Conservation (phyloP, 2,113 vertebrate genomes). For the Pseudonaja textilis region DNA sequence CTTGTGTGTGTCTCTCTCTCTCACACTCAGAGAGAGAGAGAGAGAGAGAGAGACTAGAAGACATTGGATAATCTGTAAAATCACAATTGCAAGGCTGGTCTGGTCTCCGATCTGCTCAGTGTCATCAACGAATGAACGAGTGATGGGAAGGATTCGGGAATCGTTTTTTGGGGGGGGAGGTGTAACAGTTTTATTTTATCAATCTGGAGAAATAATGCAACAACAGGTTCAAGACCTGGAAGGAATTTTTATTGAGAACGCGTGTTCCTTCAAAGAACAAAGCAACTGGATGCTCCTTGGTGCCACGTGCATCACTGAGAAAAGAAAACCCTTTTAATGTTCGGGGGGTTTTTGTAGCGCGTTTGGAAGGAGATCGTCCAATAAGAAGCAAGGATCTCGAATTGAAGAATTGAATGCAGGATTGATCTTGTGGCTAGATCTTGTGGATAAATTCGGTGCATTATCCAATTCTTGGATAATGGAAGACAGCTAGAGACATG, state of each 20-base stretch:
- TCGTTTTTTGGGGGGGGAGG: background rate
- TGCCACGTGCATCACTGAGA: background rate
- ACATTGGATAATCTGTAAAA: background rate
- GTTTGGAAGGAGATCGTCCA: background rate
- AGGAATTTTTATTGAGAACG: background rate
- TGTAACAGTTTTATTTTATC: background rate
- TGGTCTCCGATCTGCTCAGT: background rate
- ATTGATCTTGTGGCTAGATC: background rate
- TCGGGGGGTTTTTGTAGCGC: rapidly evolving
- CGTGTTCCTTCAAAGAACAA: background rate
- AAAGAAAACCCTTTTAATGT: background rate
- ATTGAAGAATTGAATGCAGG: background rate
- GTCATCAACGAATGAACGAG: background rate
- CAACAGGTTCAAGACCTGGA: background rate
- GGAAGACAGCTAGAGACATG: background rate
- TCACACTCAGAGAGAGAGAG: too few species aligned
- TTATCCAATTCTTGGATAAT: background rate
- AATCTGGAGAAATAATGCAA: background rate
- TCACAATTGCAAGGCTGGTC: background rate
- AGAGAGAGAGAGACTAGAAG: background rate
- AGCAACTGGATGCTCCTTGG: background rate
- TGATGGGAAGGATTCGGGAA: background rate
- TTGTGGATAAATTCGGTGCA: too few species aligned
- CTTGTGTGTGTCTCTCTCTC: too few species aligned
- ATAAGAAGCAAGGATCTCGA: background rate